Percentiles rank a stretch among this genome's conserved stretches.
phyloP scores from a whole-genome alignment of 2,797 vertebrate genomes.

The Hyperoplus immaculatus region DNA sequence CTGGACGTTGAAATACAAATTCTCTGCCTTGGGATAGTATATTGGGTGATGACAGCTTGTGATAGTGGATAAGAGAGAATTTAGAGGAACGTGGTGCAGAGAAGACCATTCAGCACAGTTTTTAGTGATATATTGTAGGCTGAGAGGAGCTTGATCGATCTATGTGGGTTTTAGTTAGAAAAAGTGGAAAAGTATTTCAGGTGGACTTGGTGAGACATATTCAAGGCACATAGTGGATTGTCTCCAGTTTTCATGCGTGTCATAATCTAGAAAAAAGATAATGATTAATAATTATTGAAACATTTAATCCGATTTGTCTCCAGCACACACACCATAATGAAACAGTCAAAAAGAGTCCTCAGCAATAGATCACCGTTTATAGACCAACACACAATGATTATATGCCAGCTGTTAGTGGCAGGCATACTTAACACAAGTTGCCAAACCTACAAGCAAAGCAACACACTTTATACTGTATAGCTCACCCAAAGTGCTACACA shows the following conservation, averaged over 20 bases:
- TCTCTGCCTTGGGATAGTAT: slow-evolving; percentile 18
- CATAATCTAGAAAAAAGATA: not conserved
- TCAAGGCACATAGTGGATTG: not conserved
- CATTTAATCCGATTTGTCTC: not conserved
- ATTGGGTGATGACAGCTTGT: slow-evolving; percentile 25
- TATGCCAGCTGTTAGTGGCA: slow-evolving; percentile 3
- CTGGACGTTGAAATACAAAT: slow-evolving; percentile 42
- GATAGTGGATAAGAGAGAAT: not conserved
- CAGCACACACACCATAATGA: not conserved
- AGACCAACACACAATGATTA: not conserved
- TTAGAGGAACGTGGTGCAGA: not conserved
- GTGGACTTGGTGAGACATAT: not conserved
- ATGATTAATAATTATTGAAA: not conserved
- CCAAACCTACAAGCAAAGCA: slow-evolving; percentile 15
- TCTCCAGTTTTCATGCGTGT: not conserved
- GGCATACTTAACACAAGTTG: slow-evolving; percentile 33
- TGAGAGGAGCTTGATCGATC: not conserved
- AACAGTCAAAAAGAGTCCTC: not conserved
- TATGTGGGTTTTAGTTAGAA: not conserved
- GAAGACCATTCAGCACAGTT: not conserved
- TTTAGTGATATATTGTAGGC: not conserved
- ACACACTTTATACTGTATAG: slow-evolving; percentile 11
- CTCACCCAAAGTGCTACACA: too few relatives aligned
- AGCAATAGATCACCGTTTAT: slow-evolving; percentile 31
- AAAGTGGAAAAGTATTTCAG: slow-evolving; percentile 13